Evolutionary conservation across 1,140 invertebrate species (phyloP), one percentile per base, ranked within the genome.

Genomic region (Drosophila eugracilis): DNA sequence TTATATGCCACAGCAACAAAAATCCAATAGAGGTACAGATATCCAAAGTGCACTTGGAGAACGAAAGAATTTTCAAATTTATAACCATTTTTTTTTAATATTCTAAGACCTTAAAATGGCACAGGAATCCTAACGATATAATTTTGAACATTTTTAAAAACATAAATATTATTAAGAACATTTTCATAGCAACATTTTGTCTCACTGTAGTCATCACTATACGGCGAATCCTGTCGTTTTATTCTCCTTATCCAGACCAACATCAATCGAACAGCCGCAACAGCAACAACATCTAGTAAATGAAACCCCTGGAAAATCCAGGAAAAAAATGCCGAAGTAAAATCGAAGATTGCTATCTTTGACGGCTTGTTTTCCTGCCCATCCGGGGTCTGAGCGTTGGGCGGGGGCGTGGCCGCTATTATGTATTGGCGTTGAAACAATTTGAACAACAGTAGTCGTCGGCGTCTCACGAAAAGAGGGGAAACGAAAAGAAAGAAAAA

Each of bases 301-400:
- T 88, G 83, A 88, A 88, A 83, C 75, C 83, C 78, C 60, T 53
- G 62, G 19, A 17, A 39, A 30, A n/a, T n/a, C 22, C 34, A 37
- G 44, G 45, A 58, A 49, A 15, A 37, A 54, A 75, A 59, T n/a
- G 73, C 55, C 14, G 41, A 75, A 84, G 71, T 71, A 75, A 90
- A 90, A 90, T 90, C 89, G 89, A 90, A 90, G 89, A 90, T 90
- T 90, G 80, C 84, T 90, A 90, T 90, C 89, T 90, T 90, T 90
- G 89, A 90, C 75, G 89, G 79, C 79, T 85, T 88, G 83, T 88
- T 88, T 88, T 88, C 78, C 78, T 88, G 81, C 83, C 73, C 63
- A 62, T 63, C 22, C 42, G 57, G 37, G 57, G 37, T 26, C 37
- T 17, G 19, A 32, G 4, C 58, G 24, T 17, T 32, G 34, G 44